These are phyloP conservation scores for Ditylenchus dipsaci DNA, from an alignment of 1,140 invertebrate species.

Conservation along the genomic window DNA sequence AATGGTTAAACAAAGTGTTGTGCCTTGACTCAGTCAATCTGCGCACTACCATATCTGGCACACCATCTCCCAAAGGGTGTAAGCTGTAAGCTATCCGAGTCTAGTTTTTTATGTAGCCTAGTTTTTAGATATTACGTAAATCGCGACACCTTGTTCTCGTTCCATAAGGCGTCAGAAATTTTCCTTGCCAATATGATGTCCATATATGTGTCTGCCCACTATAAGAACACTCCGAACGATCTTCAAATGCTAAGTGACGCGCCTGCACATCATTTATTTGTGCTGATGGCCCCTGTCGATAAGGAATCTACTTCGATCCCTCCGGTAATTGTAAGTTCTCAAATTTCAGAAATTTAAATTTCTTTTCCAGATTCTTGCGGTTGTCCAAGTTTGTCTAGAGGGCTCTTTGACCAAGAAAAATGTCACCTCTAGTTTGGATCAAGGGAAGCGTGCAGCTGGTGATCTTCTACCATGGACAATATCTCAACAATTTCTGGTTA, in stretches of 20 bases:
- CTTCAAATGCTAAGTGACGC: constrained; percentile 97
- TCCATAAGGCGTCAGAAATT: constrained; percentile 86
- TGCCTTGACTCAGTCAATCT: constrained; percentile 77
- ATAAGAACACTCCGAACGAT: constrained; percentile 97
- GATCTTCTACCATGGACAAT: constrained; percentile 98
- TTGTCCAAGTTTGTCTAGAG: constrained; percentile 78
- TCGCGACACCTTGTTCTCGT: constrained; percentile 90
- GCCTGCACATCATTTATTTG: constrained; percentile 90
- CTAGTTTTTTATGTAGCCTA: no score
- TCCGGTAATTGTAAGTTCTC: constrained; percentile 84
- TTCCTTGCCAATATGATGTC: constrained; percentile 87
- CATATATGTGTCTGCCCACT: constrained; percentile 93
- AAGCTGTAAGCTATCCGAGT: constrained; percentile 72
- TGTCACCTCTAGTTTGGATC: constrained; percentile 72
- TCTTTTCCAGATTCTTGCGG: constrained; percentile 42
- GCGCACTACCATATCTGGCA: constrained; percentile 36
- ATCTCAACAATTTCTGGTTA: constrained; percentile 72
- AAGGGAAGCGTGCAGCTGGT: constrained; percentile 82
- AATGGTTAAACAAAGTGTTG: constrained; percentile 83
- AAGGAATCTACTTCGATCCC: constrained; percentile 68
- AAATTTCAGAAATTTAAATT: constrained; percentile 51
- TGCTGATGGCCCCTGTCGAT: constrained; percentile 79
- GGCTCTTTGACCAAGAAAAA: constrained; percentile 80
- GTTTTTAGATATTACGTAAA: constrained; percentile 62
- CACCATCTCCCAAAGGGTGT: constrained; percentile 79